Base-by-base conservation (phyloP, 2,113 vertebrate species). In the Solea senegalensis region DNA sequence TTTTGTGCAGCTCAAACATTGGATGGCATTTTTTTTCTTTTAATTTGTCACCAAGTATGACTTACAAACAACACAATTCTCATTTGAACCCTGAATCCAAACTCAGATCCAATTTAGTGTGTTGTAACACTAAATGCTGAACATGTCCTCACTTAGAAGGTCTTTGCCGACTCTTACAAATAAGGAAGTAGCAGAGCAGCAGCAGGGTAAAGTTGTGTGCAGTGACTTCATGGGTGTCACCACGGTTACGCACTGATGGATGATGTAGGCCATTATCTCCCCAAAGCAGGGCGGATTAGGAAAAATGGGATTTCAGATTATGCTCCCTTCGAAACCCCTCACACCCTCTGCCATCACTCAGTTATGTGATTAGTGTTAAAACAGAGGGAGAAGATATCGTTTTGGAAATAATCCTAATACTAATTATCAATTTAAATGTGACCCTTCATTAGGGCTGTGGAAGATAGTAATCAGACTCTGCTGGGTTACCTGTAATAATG, bases 401-500 rank as follows among this genome's bases (percentile, higher is more conserved):
- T 88, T 87, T 78, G 84, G 80, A 91, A 93, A 92, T 90, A 89
- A 91, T 91, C 89, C 92, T 90, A 87, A 88, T 88, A 89, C 89
- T 93, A 86, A 90, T 83, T 83, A 88, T 89, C 83, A 66, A 76
- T 74, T 65, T 74, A 34, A 34, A 34, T 34, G 34, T 34, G 34
- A 34, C 55, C 81, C 81, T 81, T 85, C 73, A 86, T 85, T 2
- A 34, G 34, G 83, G 82, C 78, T 70, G 60, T 5, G 79, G 74
- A 91, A 34, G 34, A 34, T 2, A 34, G 34, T 34, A 34, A 34
- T 34, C 34, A 34, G 34, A 34, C 34, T 34, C 34, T 34, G 5
- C 34, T 2, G 34, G 3, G 34, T 34, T 34, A 34, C 34, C 34
- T 34, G 34, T 34, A 34, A 34, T 34, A 34, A 34, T 34, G 34